Evolutionary conservation across 2,113 vertebrate species (phyloP), one percentile per base, ranked within the genome.

Genomic region (Lepus timidus): DNA sequence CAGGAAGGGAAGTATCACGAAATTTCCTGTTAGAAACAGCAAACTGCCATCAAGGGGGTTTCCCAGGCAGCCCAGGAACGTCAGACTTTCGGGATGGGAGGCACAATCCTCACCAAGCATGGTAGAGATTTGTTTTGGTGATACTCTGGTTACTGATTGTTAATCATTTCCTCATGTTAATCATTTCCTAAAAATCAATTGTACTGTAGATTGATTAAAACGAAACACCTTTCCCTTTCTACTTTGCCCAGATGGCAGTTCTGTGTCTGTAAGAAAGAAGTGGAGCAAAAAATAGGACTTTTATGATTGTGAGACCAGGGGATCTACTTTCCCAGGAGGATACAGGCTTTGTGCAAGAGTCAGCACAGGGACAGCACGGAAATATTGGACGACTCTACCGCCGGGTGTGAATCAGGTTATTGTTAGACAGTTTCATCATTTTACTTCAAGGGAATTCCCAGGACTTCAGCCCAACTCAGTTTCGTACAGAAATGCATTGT

Each of bases 361-460:
- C 62, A 76, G 79, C 31, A 74, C 71, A 94, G 36, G 17, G 17
- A 19, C 67, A 44, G 61, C 14, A 8, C 80, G 70, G 78, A 96
- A 95, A 64, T 33, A 86, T 39, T 86, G 67, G 76, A 84, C 22
- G 64, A 51, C 39, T 94, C 95, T 93, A 83, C 29, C 23, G 93
- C 19, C 81, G 71, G 44, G 61, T 3, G 4, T 92, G 91, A 96
- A 76, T 84, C 65, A 96, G 58, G 22, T 88, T 44, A 80, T 84
- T 76, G 70, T 61, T 65, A 19, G 83, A n/a, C 31, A 33, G n/a
- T 75, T 91, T 93, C 76, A 64, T 80, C 49, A 13, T 91, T 88
- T 68, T 80, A 29, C 88, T 76, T 25, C 64, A 85, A 84, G 89
- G 94, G 83, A 91, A 96, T 89, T 97, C 71, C 94, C 94, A 95